Base-by-base conservation (phyloP, 2,888 invertebrate species). In the Sphaerophoria taeniata region DNA sequence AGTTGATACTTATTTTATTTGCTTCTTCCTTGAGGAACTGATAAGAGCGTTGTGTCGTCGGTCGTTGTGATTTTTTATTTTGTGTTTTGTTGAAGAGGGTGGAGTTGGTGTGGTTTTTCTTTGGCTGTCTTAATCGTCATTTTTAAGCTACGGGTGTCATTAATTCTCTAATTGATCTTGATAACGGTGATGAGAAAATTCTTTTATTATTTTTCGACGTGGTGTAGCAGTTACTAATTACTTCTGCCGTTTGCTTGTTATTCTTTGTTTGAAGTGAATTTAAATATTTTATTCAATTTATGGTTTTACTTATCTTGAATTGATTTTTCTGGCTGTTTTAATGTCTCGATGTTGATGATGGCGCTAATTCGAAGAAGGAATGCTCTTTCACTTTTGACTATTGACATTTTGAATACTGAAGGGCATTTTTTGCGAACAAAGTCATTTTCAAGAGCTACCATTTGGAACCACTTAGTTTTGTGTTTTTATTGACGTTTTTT, bases 141-240 rank as follows among this genome's bases (percentile, higher is more conserved):
- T 85, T 36, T 58, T 11, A 65, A 65, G 76, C 81, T 60, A 70
- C 24, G 73, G 67, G 80, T 73, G 76, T 77, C 85, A 77, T 85
- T 81, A 69, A 73, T 73, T 81, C 33, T 33, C 31, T 85, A 85
- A 85, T 85, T 85, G 85, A 85, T 85, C 85, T 85, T 81, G 85
- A 85, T 85, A 85, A 16, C 58, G 3, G 31, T 85, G 85, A 85
- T 85, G 85, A 81, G 73, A 85, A 85, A 76, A 51, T 76, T 81
- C 71, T 81, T 80, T 58, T 34, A 65, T 80, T 75, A 55, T 75
- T 72, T 6, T 24, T 72, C 47, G 58, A 43, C 45, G 72, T 58
- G 74, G 58, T 53, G 56, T 58, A 51, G n/a, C 69, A 56, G 39
- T 56, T 45, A 76, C 76, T 85, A 81, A 85, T 85, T 85, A 85